These are phyloP conservation scores for Odontamblyopus rebecca DNA, from an alignment of 2,797 vertebrate species.

Conservation along the genomic window DNA sequence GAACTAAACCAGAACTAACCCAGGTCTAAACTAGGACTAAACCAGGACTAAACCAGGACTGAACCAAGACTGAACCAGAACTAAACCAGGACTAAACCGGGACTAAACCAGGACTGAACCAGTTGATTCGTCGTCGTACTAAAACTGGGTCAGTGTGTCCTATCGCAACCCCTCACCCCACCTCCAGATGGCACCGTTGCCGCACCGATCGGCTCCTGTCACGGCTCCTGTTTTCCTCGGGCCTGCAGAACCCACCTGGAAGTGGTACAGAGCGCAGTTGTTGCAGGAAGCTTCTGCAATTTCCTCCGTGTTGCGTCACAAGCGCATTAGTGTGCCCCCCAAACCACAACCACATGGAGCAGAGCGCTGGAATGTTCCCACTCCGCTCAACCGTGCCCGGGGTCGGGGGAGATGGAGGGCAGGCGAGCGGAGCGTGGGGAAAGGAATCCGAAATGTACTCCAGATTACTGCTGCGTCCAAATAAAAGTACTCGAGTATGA, in stretches of 20 bases:
- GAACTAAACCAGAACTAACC: no score
- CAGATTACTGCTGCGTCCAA: no score
- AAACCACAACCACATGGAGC: conserved; percentile 81
- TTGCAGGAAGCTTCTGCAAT: conserved; percentile 77
- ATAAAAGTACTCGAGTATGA: background rate
- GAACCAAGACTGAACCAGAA: no score
- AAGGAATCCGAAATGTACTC: background rate
- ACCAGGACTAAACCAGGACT: no score
- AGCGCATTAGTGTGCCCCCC: conserved; percentile 68
- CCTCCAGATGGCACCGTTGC: conserved; percentile 45
- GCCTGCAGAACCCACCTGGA: conserved; percentile 66
- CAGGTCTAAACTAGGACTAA: no score
- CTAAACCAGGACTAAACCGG: no score
- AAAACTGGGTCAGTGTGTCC: conserved; percentile 9
- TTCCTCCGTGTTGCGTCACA: conserved; percentile 78
- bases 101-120: no score
- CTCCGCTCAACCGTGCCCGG: conserved; percentile 59
- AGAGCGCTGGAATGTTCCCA: conserved; percentile 68
- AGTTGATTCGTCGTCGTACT: background rate
- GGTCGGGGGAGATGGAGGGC: conserved; percentile 25
- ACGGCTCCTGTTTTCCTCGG: conserved; percentile 8
- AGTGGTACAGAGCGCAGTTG: conserved; percentile 72
- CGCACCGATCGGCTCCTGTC: background rate
- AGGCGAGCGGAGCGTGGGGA: background rate
- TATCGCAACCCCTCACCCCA: conserved; percentile 2